Evolutionary conservation across 1,140 invertebrate species (phyloP).

Genomic region (Sycophaga agraensis): DNA sequence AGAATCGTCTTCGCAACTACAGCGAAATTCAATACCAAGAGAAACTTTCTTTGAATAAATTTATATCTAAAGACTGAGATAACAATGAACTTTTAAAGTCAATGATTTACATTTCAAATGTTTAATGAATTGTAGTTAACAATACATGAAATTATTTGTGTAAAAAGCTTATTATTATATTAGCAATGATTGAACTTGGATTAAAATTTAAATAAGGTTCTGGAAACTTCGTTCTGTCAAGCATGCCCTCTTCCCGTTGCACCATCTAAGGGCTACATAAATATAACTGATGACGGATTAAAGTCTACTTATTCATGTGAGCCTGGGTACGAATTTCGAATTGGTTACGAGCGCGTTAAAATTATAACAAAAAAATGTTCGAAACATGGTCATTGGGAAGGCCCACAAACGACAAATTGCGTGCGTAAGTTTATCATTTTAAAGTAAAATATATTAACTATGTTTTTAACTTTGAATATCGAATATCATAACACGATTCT

Average conservation of each 20-base stretch:
- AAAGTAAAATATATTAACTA: no score
- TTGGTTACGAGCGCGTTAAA: conserved; percentile 50
- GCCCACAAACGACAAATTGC: conserved; percentile 51
- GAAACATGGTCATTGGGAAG: conserved; percentile 59
- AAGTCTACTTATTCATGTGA: conserved; percentile 48
- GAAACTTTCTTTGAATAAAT: no score
- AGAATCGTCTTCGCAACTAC: no score
- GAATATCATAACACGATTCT: not conserved
- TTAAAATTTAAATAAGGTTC: conserved; percentile 40
- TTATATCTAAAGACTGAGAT: no score
- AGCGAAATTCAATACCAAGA: no score
- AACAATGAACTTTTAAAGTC: no score
- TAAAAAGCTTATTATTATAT: no score
- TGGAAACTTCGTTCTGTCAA: conserved; percentile 55
- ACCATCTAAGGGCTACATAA: conserved; percentile 53
- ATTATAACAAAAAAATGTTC: conserved; percentile 49
- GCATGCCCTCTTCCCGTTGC: conserved; percentile 57
- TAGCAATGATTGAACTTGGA: conserved; percentile 11
- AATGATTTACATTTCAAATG: no score
- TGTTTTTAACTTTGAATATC: no score
- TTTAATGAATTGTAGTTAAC: no score
- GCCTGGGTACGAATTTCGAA: conserved; percentile 42
- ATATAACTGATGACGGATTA: conserved; percentile 38
- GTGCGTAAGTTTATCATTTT: conserved; percentile 55
- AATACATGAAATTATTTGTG: no score